These are phyloP conservation scores for Xanthia togata DNA, from an alignment of 2,888 invertebrate genomes.

Conservation along the genomic window DNA sequence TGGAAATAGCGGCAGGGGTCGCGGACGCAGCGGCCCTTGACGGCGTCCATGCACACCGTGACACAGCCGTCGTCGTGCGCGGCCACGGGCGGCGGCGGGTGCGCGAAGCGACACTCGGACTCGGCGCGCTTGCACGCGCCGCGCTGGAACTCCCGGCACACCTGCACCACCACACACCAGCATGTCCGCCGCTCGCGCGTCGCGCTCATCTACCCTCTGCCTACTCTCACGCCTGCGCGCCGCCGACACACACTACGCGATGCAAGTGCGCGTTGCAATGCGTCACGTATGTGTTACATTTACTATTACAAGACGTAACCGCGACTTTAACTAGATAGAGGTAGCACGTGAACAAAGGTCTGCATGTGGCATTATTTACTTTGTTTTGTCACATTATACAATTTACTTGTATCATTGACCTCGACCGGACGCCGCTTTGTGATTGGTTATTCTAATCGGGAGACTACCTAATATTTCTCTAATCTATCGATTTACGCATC, in stretches of 20 bases:
- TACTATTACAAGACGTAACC: slow-evolving; percentile 31
- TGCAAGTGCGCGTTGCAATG: slow-evolving; percentile 54
- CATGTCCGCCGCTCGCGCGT: slow-evolving; percentile 81
- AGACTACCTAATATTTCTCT: slow-evolving; percentile 48
- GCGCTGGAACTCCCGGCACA: slow-evolving; percentile 99
- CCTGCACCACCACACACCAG: slow-evolving; percentile 92
- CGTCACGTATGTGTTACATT: slow-evolving; percentile 46
- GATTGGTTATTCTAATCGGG: slow-evolving; percentile 46
- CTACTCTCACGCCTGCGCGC: slow-evolving; percentile 62
- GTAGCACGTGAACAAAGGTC: slow-evolving; percentile 42
- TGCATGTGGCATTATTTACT: slow-evolving; percentile 48
- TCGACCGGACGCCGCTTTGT: slow-evolving; percentile 88
- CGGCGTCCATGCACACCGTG: slow-evolving; percentile 99
- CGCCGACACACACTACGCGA: slow-evolving; percentile 60
- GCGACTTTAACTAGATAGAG: slow-evolving; percentile 23
- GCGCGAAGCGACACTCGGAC: slow-evolving; percentile 99
- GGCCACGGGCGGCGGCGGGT: slow-evolving; percentile 98
- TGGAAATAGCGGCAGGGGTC: slow-evolving; percentile 99
- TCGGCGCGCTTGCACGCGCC: slow-evolving; percentile 99
- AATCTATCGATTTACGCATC: slow-evolving; percentile 81
- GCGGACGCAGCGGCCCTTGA: slow-evolving; percentile 99
- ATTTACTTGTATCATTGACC: slow-evolving; percentile 58
- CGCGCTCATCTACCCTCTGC: slow-evolving; percentile 65
- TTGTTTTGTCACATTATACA: slow-evolving; percentile 57
- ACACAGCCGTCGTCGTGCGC: slow-evolving; percentile 99